Conservation (phyloP, 2,888 invertebrate species). For the Pristionchus exspectatus region DNA sequence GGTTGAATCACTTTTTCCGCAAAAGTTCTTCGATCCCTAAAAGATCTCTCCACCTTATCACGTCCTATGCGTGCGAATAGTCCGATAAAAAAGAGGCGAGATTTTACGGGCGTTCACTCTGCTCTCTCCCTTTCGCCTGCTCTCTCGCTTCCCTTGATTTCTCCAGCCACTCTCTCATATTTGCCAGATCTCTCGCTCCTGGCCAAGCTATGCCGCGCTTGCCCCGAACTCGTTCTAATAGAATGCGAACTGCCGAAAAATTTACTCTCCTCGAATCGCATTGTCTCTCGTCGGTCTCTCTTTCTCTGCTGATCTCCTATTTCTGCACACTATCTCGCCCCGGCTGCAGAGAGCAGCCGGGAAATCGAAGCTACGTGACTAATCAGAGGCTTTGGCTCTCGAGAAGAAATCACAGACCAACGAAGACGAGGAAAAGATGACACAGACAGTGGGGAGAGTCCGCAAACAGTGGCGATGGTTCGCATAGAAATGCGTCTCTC, state of each 20-base stretch:
- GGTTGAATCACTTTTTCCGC: not conserved
- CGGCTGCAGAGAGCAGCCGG: not conserved
- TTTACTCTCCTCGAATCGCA: not conserved
- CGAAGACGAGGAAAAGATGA: not conserved
- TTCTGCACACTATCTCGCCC: not conserved
- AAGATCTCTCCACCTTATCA: not conserved
- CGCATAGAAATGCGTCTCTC: not conserved
- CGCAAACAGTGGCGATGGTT: constrained; percentile 2
- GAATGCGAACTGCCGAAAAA: not conserved
- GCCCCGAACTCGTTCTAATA: constrained; percentile 24
- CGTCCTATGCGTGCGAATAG: not conserved
- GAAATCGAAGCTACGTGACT: not conserved
- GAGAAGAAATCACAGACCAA: not conserved
- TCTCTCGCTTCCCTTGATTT: not conserved
- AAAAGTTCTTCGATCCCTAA: constrained; percentile 11
- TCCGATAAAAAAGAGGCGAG: constrained; percentile 1
- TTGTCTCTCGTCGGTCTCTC: not conserved
- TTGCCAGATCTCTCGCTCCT: not conserved
- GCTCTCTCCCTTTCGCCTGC: not conserved
- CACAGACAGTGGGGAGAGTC: not conserved
- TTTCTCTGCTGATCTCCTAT: not conserved
- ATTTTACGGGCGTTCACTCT: constrained; percentile 24
- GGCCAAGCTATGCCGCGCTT: not conserved
- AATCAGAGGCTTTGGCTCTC: not conserved
- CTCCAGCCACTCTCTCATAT: not conserved